Evolutionary conservation across 2,888 invertebrate species (phyloP), one percentile per base, ranked within the genome.

Genomic region (Mechanitis messenoides): DNA sequence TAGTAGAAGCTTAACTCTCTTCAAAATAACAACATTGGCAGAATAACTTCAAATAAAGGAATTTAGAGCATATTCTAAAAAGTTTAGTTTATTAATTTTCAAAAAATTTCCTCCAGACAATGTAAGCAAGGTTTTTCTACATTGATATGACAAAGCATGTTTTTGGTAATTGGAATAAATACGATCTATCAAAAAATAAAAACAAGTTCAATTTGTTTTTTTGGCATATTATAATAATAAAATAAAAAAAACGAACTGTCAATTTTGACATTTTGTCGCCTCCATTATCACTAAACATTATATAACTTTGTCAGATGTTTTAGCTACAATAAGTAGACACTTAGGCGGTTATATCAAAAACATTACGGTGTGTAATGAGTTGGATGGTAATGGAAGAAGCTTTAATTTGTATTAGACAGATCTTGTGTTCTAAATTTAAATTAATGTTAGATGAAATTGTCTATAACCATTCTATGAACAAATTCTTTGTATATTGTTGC

Each of bases 401-500:
- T 90, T 90, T 90, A 89, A 90, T 89, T 90, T 90, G 88, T 71
- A 77, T 89, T 90, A 89, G 89, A 80, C 63, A 85, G 85, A 84
- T 78, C 79, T 85, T 89, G 83, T 86, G 86, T 89, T 87, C 81
- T 74, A 72, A 76, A 80, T 72, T 50, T 81, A 77, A 78, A 80
- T 78, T 80, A 83, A 80, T 71, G 70, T 74, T 83, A 83, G 76
- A 69, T 67, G 70, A 68, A 65, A 56, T 58, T 67, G 62, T 65
- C 65, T 66, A 66, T 62, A 63, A 61, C 61, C 66, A 63, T 65
- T 64, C 57, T 53, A 61, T 68, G 65, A 70, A 69, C 66, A 67
- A 70, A 66, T 55, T 64, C 60, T 65, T 56, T 50, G 50, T 50
- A 60, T 59, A 54, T 57, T 31, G 45, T 47, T 55, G 12, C 20